phyloP scores from a whole-genome alignment of 2,797 vertebrate species.

The Iguana delicatissima region DNA sequence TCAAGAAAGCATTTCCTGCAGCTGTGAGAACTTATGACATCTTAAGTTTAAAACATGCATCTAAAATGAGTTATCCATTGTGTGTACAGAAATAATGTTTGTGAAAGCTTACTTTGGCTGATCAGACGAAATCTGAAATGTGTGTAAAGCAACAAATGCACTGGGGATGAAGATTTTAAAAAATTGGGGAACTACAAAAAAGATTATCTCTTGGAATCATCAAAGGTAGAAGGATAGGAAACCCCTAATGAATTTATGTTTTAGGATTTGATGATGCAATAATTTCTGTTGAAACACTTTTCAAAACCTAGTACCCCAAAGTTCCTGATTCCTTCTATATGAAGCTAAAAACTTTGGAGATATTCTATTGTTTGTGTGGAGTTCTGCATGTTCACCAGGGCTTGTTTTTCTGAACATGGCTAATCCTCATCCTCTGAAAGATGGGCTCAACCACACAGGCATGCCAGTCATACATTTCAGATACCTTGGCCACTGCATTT shows the following conservation, averaged over 20 bases:
- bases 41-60: slow-evolving; percentile 31
- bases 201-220: neutral
- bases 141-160: slow-evolving; percentile 4
- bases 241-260: neutral
- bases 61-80: slow-evolving; percentile 22
- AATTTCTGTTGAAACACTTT: neutral
- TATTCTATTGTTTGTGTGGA: neutral
- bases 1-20: slow-evolving; percentile 38
- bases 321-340: neutral
- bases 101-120: neutral
- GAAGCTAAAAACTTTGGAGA: neutral
- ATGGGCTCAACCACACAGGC: neutral
- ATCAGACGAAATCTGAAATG: slow-evolving; percentile 10
- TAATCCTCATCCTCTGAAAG: neutral
- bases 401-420: neutral
- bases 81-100: slow-evolving; percentile 3
- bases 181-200: neutral
- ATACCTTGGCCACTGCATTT: neutral
- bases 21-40: slow-evolving; percentile 26
- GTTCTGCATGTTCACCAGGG: neutral
- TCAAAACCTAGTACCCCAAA: neutral
- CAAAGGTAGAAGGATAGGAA: neutral
- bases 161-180: neutral
- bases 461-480: neutral
- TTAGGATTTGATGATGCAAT: neutral